Conservation (phyloP, 2,113 vertebrate species). For the human (Homo sapiens) region DNA sequence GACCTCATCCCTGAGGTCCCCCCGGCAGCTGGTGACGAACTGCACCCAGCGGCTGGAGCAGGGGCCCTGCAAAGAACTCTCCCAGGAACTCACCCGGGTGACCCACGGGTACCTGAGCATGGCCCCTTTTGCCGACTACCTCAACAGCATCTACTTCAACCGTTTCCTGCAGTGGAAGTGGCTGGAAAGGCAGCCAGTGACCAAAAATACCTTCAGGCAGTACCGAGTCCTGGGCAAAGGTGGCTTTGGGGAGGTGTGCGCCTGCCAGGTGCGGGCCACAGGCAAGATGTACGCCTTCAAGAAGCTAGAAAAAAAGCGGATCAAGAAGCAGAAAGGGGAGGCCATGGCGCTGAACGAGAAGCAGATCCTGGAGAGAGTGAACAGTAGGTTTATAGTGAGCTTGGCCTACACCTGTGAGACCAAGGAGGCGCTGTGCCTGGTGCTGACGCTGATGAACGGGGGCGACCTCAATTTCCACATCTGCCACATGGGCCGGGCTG, state of each 20-base stretch:
- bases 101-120: slow-evolving; percentile 96
- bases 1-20: slow-evolving; percentile 92
- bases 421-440: slow-evolving; percentile 97
- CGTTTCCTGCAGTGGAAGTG: slow-evolving; percentile 99
- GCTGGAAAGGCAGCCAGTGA: slow-evolving; percentile 96
- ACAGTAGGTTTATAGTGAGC: slow-evolving; percentile 99
- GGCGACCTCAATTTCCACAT: slow-evolving; percentile 99
- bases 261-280: slow-evolving; percentile 97
- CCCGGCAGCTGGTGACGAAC: slow-evolving; percentile 87
- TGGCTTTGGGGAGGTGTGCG: slow-evolving; percentile 98
- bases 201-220: slow-evolving; percentile 97
- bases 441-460: slow-evolving; percentile 98
- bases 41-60: slow-evolving; percentile 91
- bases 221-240: slow-evolving; percentile 98
- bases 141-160: slow-evolving; percentile 97
- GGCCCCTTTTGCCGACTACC: slow-evolving; percentile 97
- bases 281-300: slow-evolving; percentile 99
- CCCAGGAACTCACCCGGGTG: slow-evolving; percentile 94
- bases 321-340: slow-evolving; percentile 98
- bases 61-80: slow-evolving; percentile 96
- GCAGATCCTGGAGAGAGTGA: slow-evolving; percentile 98
- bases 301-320: slow-evolving; percentile 98
- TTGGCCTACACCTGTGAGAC: slow-evolving; percentile 98
- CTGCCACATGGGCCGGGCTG: slow-evolving; percentile 98
- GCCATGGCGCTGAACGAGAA: slow-evolving; percentile 99